A percentile compares a stretch with the other conserved stretches of the same genome.
Conservation (phyloP, 1,140 invertebrate genomes). For the Temnothorax curvispinosus region DNA sequence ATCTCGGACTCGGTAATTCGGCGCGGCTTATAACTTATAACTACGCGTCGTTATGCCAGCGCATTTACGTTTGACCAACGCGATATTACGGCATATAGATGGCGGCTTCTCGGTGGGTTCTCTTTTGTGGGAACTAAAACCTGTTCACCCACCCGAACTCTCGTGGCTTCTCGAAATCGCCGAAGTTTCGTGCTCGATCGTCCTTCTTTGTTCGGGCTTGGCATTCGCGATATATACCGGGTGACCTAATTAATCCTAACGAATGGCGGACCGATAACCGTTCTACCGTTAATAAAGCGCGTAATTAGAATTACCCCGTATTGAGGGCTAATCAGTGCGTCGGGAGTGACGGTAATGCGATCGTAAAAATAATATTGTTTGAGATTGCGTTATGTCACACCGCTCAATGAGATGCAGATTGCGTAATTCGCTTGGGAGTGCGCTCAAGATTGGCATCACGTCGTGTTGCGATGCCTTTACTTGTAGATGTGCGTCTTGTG, state of each 20-base stretch:
- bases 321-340: background rate
- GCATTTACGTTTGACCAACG: conserved; percentile 65
- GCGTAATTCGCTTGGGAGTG: background rate
- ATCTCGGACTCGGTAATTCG: conserved; percentile 34
- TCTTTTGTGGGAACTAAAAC: conserved; percentile 68
- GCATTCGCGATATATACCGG: conserved; percentile 34
- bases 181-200: conserved; percentile 40
- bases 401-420: background rate
- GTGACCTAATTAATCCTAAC: conserved; percentile 45
- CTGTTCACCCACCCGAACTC: conserved; percentile 57
- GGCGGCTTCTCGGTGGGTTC: conserved; percentile 31
- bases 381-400: background rate
- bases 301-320: conserved; percentile 37
- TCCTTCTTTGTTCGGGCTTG: conserved; percentile 50
- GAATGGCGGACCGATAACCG: background rate
- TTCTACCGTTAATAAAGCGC: background rate
- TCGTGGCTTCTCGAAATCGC: conserved; percentile 30
- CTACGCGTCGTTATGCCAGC: conserved; percentile 49
- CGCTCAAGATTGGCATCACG: background rate
- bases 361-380: conserved; percentile 1
- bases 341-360: background rate
- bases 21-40: conserved; percentile 42
- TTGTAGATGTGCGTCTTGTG: background rate
- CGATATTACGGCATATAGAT: conserved; percentile 54
- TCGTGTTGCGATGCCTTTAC: background rate